phyloP scores from a whole-genome alignment of 2,113 vertebrate genomes.

The Sorex fumeus region DNA sequence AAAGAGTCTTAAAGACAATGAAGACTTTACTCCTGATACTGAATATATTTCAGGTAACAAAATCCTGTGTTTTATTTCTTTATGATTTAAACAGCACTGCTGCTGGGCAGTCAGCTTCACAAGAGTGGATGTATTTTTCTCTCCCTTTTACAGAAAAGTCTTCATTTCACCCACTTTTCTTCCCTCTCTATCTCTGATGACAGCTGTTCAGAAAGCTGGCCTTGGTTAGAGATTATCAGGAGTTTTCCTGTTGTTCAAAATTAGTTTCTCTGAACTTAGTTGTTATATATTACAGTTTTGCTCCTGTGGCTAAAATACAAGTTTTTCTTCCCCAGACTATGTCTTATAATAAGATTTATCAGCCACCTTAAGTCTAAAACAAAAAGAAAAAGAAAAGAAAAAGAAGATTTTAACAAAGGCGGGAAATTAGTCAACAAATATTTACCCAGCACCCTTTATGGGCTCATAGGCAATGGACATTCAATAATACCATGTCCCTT shows the following conservation, averaged over 20 bases:
- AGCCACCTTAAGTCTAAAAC: not conserved
- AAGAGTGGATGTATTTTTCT: no score
- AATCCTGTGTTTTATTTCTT: constrained; percentile 18
- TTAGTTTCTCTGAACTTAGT: not conserved
- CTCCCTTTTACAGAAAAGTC: no score
- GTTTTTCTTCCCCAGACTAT: not conserved
- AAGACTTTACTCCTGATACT: not conserved
- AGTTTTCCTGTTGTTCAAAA: constrained; percentile 5
- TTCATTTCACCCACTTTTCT: constrained; percentile 4
- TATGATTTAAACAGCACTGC: not conserved
- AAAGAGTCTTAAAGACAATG: not conserved
- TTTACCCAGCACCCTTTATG: not conserved
- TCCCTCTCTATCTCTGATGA: not conserved
- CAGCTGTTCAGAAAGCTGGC: not conserved
- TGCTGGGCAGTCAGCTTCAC: not conserved
- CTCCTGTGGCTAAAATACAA: not conserved
- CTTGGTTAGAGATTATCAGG: constrained; percentile 55
- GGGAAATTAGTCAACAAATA: constrained; percentile 34
- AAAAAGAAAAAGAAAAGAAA: not conserved
- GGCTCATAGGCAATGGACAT: not conserved
- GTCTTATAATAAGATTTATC: not conserved
- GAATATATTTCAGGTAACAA: constrained; percentile 25
- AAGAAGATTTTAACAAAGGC: constrained; percentile 56
- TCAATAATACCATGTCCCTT: not conserved
- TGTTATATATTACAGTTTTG: constrained; percentile 31